Percentiles rank a stretch among this genome's conserved stretches.
phyloP scores from a whole-genome alignment of 2,113 vertebrate species.

The Hiodon alosoides region DNA sequence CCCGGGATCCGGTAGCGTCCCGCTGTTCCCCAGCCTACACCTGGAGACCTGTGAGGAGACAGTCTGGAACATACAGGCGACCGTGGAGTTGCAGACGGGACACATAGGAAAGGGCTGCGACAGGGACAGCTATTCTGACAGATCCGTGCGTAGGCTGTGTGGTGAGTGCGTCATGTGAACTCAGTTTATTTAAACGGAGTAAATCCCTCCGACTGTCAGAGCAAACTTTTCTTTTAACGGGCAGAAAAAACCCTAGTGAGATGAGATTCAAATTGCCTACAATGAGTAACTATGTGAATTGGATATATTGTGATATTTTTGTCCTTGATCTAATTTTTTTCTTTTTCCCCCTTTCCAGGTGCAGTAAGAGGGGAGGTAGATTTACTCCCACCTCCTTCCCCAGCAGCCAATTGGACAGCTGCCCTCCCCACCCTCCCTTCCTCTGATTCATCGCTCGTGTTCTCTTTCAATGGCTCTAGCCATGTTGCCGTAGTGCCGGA shows the following conservation, averaged over 20 bases:
- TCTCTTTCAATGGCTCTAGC: constrained; percentile 89
- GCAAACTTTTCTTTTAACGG: no score
- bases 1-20: constrained; percentile 82
- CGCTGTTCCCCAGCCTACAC: constrained; percentile 85
- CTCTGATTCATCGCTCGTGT: constrained; percentile 92
- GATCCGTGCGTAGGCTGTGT: constrained; percentile 86
- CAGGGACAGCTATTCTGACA: constrained; percentile 92
- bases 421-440: constrained; percentile 88
- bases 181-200: no score
- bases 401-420: constrained; percentile 84
- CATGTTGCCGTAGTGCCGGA: constrained; percentile 86
- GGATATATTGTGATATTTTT: constrained; percentile 2
- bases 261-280: background rate
- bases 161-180: constrained; percentile 55
- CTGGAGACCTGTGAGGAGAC: constrained; percentile 96
- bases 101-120: constrained; percentile 97
- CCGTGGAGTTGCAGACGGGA: constrained; percentile 91
- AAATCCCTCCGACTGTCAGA: no score
- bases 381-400: constrained; percentile 82
- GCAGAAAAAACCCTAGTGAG: no score
- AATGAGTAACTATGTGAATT: constrained; percentile 2
- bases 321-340: background rate
- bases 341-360: constrained; percentile 56
- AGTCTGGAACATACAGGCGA: constrained; percentile 94
- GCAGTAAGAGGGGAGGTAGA: constrained; percentile 91